Percentiles rank a stretch among this genome's conserved stretches.
phyloP scores from a whole-genome alignment of 2,888 invertebrate genomes.

The Cantharis rustica region DNA sequence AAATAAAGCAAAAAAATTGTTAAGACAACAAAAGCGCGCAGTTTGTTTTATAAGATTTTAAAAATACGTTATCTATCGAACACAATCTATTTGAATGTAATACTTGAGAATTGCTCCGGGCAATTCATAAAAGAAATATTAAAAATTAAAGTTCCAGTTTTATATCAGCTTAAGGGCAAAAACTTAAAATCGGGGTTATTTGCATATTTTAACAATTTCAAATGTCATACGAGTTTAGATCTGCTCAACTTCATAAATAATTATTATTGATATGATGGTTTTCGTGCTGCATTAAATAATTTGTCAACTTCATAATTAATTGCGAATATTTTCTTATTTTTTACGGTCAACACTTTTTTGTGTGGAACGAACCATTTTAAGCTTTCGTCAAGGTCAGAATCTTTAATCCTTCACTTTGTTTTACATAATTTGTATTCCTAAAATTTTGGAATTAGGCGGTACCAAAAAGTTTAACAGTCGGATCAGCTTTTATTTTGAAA shows the following conservation, averaged over 20 bases:
- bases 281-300: background rate
- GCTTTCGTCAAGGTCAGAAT: background rate
- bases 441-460: background rate
- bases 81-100: conserved; percentile 10
- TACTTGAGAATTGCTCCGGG: conserved; percentile 25
- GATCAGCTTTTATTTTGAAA: background rate
- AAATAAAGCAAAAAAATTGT: background rate
- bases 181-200: conserved; percentile 40
- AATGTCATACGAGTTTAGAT: conserved; percentile 36
- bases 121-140: conserved; percentile 42
- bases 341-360: background rate
- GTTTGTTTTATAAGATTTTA: conserved; percentile 27
- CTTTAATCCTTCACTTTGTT: background rate
- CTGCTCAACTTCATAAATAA: conserved; percentile 19
- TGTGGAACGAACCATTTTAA: background rate
- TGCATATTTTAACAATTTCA: conserved; percentile 44
- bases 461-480: background rate
- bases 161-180: conserved; percentile 33
- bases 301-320: background rate
- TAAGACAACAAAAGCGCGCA: conserved; percentile 2
- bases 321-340: background rate
- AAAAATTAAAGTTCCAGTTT: conserved; percentile 41
- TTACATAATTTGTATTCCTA: background rate
- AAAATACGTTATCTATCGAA: conserved; percentile 40
- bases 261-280: conserved; percentile 2